phyloP scores from a whole-genome alignment of 1,140 invertebrate genomes.

The Calycopis cecrops region DNA sequence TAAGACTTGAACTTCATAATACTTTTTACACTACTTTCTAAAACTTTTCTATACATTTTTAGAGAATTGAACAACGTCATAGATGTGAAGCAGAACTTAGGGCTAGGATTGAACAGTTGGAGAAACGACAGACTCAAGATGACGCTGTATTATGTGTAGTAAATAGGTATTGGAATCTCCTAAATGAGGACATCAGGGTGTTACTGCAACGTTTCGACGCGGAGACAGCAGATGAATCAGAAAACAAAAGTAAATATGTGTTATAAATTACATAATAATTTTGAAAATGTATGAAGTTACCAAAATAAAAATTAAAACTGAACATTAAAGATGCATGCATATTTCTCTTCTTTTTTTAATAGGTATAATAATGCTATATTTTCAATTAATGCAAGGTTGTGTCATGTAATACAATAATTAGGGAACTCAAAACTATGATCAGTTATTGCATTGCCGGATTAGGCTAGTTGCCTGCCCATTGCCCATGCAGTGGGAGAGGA shows the following conservation, averaged over 20 bases:
- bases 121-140: slow-evolving; percentile 97
- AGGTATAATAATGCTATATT: too few relatives aligned
- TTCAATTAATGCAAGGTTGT: too few relatives aligned
- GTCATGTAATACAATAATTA: too few relatives aligned
- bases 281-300: too few relatives aligned
- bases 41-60: slow-evolving; percentile 21
- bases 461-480: too few relatives aligned
- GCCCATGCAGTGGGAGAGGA: too few relatives aligned
- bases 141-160: slow-evolving; percentile 98
- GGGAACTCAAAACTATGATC: too few relatives aligned
- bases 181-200: slow-evolving; percentile 97
- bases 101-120: slow-evolving; percentile 95
- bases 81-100: slow-evolving; percentile 92
- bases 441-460: too few relatives aligned
- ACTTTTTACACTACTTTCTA: slow-evolving; percentile 9
- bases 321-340: too few relatives aligned
- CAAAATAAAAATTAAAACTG: too few relatives aligned
- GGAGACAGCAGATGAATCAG: slow-evolving; percentile 96
- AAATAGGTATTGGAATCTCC: slow-evolving; percentile 98
- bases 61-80: slow-evolving; percentile 93
- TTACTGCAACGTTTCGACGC: slow-evolving; percentile 97
- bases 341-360: too few relatives aligned
- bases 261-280: not conserved
- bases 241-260: slow-evolving; percentile 87
- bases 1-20: too few relatives aligned